These are phyloP conservation scores for Eucriotettix oculatus DNA, from an alignment of 2,888 invertebrate genomes.

Conservation along the genomic window DNA sequence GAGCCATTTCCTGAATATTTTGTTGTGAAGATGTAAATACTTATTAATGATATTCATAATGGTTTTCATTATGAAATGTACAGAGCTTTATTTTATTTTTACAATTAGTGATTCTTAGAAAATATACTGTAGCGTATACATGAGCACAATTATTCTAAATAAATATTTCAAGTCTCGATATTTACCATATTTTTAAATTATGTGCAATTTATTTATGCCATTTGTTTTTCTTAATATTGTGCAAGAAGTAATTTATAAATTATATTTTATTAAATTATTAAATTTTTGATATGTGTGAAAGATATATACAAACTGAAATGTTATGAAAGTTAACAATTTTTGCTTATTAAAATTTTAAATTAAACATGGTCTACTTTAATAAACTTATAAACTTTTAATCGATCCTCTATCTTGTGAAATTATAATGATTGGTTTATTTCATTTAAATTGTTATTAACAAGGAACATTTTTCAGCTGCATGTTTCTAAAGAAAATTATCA, in stretches of 20 bases:
- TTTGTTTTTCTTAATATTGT: background rate
- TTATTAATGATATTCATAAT: background rate
- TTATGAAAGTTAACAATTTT: constrained; percentile 8
- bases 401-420: too few relatives aligned
- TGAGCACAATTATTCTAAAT: background rate
- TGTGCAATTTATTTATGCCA: too few relatives aligned
- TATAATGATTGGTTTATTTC: too few relatives aligned
- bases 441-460: too few relatives aligned
- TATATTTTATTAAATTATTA: background rate
- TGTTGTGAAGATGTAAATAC: background rate
- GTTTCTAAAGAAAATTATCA: too few relatives aligned
- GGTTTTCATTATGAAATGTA: too few relatives aligned
- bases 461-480: too few relatives aligned
- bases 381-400: too few relatives aligned
- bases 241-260: background rate
- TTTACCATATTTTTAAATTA: background rate
- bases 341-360: constrained; percentile 11
- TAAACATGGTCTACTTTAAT: background rate
- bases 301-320: background rate
- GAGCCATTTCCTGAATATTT: background rate
- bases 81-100: background rate
- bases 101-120: background rate
- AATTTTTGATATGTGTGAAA: background rate
- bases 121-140: background rate
- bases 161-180: constrained; percentile 4